A percentile compares a stretch with the other conserved stretches of the same genome.
These are phyloP conservation scores for Lytechinus variegatus DNA, from an alignment of 35 echinoderm and acorn worm genomes.

Conservation along the genomic window DNA sequence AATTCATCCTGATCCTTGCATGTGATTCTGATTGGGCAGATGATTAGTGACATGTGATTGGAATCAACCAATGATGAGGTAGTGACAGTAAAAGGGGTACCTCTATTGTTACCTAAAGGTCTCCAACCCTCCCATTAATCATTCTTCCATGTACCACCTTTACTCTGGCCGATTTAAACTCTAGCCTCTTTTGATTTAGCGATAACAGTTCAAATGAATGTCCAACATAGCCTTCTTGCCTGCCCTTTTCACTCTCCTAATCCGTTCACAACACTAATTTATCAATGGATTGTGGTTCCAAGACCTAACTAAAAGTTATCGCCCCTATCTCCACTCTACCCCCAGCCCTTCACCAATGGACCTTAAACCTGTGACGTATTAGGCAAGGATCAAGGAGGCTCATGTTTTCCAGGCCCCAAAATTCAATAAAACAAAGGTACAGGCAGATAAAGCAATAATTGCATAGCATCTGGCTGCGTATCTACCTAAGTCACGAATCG, in stretches of 20 bases:
- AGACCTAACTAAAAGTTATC: neutral
- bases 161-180: neutral
- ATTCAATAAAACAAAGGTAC: constrained; percentile 3
- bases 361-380: neutral
- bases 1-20: neutral
- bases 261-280: neutral
- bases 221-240: neutral
- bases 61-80: constrained; percentile 33
- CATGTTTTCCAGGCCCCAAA: neutral
- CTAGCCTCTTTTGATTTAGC: neutral
- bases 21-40: constrained; percentile 1
- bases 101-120: constrained; percentile 2
- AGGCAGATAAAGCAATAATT: constrained; percentile 5
- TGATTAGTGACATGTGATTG: constrained; percentile 20
- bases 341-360: neutral
- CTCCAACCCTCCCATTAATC: neutral
- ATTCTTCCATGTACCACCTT: neutral
- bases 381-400: neutral
- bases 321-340: neutral
- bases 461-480: neutral
- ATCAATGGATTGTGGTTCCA: neutral
- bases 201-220: constrained; percentile 3
- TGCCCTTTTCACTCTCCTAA: neutral
- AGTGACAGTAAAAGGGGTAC: neutral
- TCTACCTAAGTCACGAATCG: neutral